A percentile compares a stretch with the other conserved stretches of the same genome.
Conservation (phyloP, 2,113 vertebrate species). For the Glaucomys volans region DNA sequence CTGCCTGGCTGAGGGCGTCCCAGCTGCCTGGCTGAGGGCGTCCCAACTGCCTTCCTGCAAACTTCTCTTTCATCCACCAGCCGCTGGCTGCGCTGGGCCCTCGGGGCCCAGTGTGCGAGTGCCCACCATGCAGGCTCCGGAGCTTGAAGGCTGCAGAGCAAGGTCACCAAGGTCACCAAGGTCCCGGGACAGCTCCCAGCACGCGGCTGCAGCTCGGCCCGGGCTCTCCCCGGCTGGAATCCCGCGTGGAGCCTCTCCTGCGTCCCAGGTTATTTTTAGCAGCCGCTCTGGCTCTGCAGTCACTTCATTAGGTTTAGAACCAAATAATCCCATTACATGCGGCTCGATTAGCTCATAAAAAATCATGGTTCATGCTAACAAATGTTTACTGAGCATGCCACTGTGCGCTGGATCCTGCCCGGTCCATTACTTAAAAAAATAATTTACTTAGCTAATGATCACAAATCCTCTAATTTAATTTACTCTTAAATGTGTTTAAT, state of each 20-base stretch:
- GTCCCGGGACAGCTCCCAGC: not conserved
- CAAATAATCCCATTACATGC: not conserved
- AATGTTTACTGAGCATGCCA: not conserved
- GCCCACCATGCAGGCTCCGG: not conserved
- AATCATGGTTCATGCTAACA: not conserved
- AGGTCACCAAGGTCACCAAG: not conserved
- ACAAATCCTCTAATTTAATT: conserved; percentile 55
- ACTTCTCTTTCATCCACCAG: accelerated
- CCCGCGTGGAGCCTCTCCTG: accelerated
- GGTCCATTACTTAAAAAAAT: conserved; percentile 36
- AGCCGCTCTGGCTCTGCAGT: not conserved
- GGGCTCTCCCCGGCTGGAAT: not conserved
- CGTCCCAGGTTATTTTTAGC: conserved; percentile 15
- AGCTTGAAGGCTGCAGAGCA: too few species aligned
- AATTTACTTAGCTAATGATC: conserved; percentile 60
- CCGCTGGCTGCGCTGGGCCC: accelerated
- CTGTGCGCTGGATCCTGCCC: not conserved
- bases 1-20: too few species aligned
- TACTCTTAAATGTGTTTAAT: conserved; percentile 71
- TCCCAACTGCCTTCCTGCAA: not conserved
- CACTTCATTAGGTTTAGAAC: conserved; percentile 46
- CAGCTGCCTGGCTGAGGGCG: too few species aligned
- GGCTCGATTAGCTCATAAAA: conserved; percentile 20
- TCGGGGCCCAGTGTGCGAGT: accelerated
- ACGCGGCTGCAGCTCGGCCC: not conserved